Conservation (phyloP, 2,797 vertebrate species). For the Thamnophis elegans region DNA sequence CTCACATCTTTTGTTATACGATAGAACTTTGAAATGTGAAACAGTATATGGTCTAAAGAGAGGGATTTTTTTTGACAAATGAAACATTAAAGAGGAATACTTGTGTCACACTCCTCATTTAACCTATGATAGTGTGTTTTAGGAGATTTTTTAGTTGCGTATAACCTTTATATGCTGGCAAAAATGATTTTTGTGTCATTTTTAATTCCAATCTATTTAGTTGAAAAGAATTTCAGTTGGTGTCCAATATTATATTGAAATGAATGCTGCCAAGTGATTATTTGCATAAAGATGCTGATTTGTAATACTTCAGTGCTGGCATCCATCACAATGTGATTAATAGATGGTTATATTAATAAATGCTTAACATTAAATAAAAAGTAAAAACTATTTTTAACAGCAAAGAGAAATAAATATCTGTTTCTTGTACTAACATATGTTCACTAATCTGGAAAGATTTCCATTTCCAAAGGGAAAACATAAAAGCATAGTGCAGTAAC, state of each 20-base stretch:
- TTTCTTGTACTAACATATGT: slow-evolving; percentile 36
- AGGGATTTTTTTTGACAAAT: background rate
- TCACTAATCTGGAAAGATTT: slow-evolving; percentile 48
- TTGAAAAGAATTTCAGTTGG: slow-evolving; percentile 11
- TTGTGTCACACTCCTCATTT: background rate
- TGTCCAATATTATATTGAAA: slow-evolving; percentile 28
- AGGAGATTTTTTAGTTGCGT: slow-evolving; percentile 22
- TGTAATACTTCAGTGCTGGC: slow-evolving; percentile 27
- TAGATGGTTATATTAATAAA: slow-evolving; percentile 44
- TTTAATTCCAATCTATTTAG: slow-evolving; percentile 15
- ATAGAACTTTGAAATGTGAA: background rate
- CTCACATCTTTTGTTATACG: background rate
- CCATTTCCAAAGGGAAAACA: slow-evolving; percentile 41
- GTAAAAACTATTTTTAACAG: slow-evolving; percentile 40
- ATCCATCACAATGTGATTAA: slow-evolving; percentile 20
- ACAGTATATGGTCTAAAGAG: background rate
- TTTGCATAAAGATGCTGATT: slow-evolving; percentile 46
- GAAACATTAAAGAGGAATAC: background rate
- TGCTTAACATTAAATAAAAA: slow-evolving; percentile 36
- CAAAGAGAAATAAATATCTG: slow-evolving; percentile 32
- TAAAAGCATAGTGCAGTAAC: slow-evolving; percentile 52
- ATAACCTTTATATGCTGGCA: slow-evolving; percentile 45
- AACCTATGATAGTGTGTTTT: background rate
- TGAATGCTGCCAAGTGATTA: slow-evolving; percentile 42
- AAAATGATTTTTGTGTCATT: slow-evolving; percentile 38